Base-by-base conservation (phyloP, 2,888 invertebrate species). In the Hedychridium roseum region DNA sequence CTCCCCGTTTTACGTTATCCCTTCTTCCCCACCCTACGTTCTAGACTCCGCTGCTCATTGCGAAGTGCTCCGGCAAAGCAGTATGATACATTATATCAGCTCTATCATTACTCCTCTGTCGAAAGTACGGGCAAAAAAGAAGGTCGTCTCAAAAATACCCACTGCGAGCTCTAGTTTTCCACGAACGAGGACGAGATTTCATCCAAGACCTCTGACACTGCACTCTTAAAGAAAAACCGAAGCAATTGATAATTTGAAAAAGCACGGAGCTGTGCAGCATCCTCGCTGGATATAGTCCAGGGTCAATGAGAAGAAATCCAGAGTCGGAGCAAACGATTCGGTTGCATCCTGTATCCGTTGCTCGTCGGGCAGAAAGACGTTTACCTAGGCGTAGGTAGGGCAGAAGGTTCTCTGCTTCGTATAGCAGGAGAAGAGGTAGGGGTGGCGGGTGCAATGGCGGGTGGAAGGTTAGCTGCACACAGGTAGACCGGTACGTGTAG, bases 41-140 rank as follows among this genome's bases (percentile, higher is more conserved):
- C n/a, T n/a, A n/a, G n/a, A n/a, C n/a, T n/a, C n/a, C 41, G 46
- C 47, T 42, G 50, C 68, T 66, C 66, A 54, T 63, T 63, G 49
- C 65, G 50, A 63, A 68, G 70, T 66, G 57, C 66, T 59, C 57
- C 64, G 68, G 63, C 67, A 63, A 68, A 69, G 66, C 71, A 61
- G 64, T 58, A 70, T 66, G 66, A 71, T 73, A 69, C 74, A 68
- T 71, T 74, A 74, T 72, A 73, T 74, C 69, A 68, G 66, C 64
- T 60, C 69, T 61, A 64, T 70, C 71, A 70, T 74, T 74, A 74
- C 67, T 73, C 73, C 70, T 67, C 66, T 54, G 61, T 49, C 59
- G 9, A 23, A 23, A 23, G 9, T 23, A 9, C 5, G 9, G 23
- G 23, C 23, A 23, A 23, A 23, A 23, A 23, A 35, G 37, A 18